Evolutionary conservation across 1,140 invertebrate species (phyloP).

Genomic region (Maconellicoccus hirsutus): DNA sequence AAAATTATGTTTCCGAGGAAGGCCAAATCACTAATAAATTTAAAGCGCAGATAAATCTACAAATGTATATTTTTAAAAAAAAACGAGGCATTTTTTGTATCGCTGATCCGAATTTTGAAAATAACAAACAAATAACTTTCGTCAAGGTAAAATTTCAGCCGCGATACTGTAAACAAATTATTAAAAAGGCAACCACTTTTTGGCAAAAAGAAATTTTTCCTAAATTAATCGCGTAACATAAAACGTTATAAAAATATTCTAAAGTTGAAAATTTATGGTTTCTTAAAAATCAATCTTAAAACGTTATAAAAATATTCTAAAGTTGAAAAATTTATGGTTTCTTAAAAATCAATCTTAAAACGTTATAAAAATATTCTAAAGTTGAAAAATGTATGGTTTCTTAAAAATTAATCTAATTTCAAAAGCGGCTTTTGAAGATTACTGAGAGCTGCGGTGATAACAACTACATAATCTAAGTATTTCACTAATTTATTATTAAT

Average conservation of each 20-base stretch:
- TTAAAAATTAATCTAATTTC: no score
- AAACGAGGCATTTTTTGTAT: slow-evolving; percentile 34
- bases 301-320: no score
- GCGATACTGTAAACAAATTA: neutral
- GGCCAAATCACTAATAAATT: slow-evolving; percentile 35
- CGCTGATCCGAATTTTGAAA: slow-evolving; percentile 31
- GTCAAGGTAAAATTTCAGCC: slow-evolving; percentile 23
- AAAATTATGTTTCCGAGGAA: slow-evolving; percentile 33
- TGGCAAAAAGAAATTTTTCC: neutral
- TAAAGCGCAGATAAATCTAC: slow-evolving; percentile 39
- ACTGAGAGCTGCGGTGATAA: slow-evolving; percentile 31
- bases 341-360: no score
- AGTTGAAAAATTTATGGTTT: no score
- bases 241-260: neutral
- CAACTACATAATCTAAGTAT: slow-evolving; percentile 32
- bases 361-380: neutral
- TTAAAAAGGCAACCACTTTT: neutral
- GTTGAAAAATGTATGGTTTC: no score
- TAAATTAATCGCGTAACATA: neutral
- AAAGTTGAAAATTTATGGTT: no score
- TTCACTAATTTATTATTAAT: slow-evolving; percentile 31
- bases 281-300: no score
- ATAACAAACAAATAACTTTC: slow-evolving; percentile 29
- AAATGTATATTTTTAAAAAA: slow-evolving; percentile 37
- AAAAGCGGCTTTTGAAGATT: slow-evolving; percentile 33